Evolutionary conservation across 2,888 invertebrate genomes (phyloP).

Genomic region (Stratiomys singularior): DNA sequence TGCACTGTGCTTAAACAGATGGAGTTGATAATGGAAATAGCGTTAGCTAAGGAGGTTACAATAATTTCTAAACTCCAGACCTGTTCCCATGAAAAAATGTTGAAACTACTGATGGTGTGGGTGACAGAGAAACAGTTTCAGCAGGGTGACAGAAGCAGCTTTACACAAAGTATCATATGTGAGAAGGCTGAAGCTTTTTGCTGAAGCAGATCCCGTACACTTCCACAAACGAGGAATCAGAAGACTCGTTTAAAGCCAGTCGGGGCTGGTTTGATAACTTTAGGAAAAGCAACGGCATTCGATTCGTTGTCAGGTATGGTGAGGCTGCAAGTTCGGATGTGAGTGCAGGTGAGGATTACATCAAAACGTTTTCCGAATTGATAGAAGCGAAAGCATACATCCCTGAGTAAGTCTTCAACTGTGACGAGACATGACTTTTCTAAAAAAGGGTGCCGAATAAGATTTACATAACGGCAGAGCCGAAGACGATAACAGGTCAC

Average conservation of each 20-base stretch:
- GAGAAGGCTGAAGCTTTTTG: constrained; percentile 43
- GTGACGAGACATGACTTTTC: too few relatives aligned
- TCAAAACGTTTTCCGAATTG: too few relatives aligned
- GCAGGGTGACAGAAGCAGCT: constrained; percentile 46
- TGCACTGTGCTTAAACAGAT: constrained; percentile 46
- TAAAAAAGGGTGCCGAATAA: neutral
- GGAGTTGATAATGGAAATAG: constrained; percentile 25
- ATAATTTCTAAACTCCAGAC: constrained; percentile 45
- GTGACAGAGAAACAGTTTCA: too few relatives aligned
- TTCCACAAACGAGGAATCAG: too few relatives aligned
- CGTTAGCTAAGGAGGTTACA: constrained; percentile 39
- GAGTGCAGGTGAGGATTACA: neutral
- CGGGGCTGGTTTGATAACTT: too few relatives aligned
- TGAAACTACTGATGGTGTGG: too few relatives aligned
- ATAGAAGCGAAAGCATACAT: too few relatives aligned
- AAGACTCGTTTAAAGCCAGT: too few relatives aligned
- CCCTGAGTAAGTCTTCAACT: too few relatives aligned
- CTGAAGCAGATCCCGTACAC: constrained; percentile 44
- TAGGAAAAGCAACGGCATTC: neutral
- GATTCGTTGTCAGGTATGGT: neutral
- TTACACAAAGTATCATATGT: constrained; percentile 35
- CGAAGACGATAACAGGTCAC: too few relatives aligned
- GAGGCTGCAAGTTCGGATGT: neutral
- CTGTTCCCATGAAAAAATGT: constrained; percentile 42
- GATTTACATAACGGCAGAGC: neutral